phyloP scores from a whole-genome alignment of 2,797 vertebrate species.

The Miopithecus talapoin region DNA sequence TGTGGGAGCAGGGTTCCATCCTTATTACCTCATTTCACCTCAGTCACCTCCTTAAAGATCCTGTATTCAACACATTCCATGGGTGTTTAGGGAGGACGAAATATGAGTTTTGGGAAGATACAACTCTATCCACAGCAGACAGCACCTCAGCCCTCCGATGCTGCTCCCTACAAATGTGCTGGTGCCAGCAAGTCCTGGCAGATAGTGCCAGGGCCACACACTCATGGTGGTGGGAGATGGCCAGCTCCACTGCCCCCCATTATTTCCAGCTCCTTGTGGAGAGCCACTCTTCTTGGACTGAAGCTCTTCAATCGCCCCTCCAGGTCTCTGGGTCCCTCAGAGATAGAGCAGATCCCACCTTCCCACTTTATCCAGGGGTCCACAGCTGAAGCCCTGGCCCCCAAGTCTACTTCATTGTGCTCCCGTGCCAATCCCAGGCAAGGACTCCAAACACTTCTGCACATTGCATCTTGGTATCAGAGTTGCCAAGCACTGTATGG shows the following conservation, averaged over 20 bases:
- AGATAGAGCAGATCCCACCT: background rate
- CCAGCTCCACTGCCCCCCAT: background rate
- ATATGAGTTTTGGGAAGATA: background rate
- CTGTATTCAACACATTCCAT: background rate
- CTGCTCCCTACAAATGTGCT: too few species aligned
- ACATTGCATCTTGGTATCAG: background rate
- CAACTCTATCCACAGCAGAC: background rate
- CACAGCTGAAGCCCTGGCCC: background rate
- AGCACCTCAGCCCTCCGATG: background rate
- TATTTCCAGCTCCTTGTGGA: background rate
- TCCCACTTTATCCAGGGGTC: background rate
- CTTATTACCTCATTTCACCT: background rate
- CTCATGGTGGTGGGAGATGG: background rate
- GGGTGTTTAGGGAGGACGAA: background rate
- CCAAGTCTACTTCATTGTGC: too few species aligned
- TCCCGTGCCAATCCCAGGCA: background rate
- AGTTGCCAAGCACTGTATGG: background rate
- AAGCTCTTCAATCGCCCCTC: fast-evolving
- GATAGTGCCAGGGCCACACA: background rate
- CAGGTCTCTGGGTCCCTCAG: background rate
- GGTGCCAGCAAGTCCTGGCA: background rate
- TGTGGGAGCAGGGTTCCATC: background rate
- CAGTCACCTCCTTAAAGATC: background rate
- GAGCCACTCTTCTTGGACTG: background rate
- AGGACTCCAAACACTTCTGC: background rate